Evolutionary conservation across 2,113 vertebrate species (phyloP).

Genomic region (Loxodonta africana): DNA sequence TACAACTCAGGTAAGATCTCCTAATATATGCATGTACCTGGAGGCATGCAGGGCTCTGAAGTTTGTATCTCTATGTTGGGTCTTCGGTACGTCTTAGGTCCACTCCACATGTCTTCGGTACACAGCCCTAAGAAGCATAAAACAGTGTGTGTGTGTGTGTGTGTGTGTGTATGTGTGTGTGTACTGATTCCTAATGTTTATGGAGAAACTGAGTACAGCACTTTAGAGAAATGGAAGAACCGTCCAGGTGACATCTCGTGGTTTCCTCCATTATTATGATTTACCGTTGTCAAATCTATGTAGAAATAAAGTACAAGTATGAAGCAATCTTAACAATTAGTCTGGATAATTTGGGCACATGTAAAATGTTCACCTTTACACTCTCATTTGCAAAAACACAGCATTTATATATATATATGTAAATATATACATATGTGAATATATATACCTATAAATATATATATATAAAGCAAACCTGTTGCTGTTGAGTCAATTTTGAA

Average conservation of each 20-base stretch:
- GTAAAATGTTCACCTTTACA: accelerated
- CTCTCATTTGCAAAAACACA: neutral
- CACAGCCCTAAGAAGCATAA: neutral
- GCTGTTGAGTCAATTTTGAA: too few relatives aligned
- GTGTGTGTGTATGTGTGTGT: too few relatives aligned
- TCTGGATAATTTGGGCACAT: accelerated
- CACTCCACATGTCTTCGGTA: neutral
- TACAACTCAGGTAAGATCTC: neutral
- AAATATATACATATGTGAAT: too few relatives aligned
- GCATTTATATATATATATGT: too few relatives aligned
- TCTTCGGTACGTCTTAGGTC: too few relatives aligned
- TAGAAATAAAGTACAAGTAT: neutral
- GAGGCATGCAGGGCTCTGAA: neutral
- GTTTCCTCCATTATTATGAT: accelerated
- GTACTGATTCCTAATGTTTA: neutral
- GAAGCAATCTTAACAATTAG: neutral
- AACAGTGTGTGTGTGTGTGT: accelerated
- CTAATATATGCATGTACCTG: too few relatives aligned
- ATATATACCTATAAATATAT: too few relatives aligned
- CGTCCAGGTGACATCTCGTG: neutral
- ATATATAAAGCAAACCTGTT: too few relatives aligned
- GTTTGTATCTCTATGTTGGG: too few relatives aligned
- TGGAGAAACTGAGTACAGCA: neutral
- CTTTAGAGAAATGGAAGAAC: neutral
- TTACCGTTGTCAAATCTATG: neutral